phyloP scores from a whole-genome alignment of 2,888 invertebrate genomes.

The Acanthosepion lycidas region DNA sequence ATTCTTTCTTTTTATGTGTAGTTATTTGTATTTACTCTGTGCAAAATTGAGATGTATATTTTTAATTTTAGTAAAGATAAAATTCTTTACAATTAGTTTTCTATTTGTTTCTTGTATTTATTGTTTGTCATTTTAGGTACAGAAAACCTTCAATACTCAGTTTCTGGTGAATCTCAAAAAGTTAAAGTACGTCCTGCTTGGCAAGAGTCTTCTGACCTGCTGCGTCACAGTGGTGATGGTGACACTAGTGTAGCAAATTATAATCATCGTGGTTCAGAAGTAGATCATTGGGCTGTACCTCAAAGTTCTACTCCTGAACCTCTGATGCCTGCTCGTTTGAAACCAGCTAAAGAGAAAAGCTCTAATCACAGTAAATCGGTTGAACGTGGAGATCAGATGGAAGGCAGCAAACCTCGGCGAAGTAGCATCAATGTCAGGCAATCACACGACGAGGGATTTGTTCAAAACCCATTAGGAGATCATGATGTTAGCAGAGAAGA shows the following conservation, averaged over 20 bases:
- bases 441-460: neutral
- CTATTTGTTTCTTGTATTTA: neutral
- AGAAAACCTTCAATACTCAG: neutral
- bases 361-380: conserved; percentile 82
- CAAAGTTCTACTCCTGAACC: conserved; percentile 75
- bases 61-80: neutral
- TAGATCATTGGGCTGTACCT: conserved; percentile 24
- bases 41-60: neutral
- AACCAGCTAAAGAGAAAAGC: conserved; percentile 80
- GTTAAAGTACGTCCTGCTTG: conserved; percentile 34
- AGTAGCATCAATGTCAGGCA: conserved; percentile 51
- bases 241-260: neutral
- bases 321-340: conserved; percentile 78
- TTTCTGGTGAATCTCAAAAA: conserved; percentile 34
- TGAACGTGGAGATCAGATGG: conserved; percentile 78
- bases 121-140: neutral
- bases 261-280: conserved; percentile 10
- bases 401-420: conserved; percentile 50
- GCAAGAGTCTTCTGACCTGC: neutral
- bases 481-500: conserved; percentile 35
- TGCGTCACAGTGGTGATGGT: neutral
- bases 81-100: neutral
- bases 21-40: too few relatives aligned
- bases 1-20: too few relatives aligned
- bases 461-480: neutral